These are phyloP conservation scores for Orius insidiosus DNA, from an alignment of 1,140 invertebrate genomes.

Conservation along the genomic window DNA sequence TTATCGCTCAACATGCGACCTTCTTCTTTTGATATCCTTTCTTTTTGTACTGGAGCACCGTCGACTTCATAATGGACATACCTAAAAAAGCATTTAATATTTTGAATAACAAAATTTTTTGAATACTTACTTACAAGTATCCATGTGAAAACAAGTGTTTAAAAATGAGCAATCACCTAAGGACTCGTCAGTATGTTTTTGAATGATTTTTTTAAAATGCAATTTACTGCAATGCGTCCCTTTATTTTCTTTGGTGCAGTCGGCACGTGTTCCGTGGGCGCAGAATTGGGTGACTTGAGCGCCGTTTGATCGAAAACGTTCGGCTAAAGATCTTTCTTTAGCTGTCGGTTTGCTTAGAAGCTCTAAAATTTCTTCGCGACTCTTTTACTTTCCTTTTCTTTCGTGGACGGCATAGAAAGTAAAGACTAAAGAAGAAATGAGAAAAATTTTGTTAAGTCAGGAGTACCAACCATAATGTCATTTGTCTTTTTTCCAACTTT, in stretches of 20 bases:
- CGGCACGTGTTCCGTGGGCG: slow-evolving; percentile 78
- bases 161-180: slow-evolving; percentile 94
- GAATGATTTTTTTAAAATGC: slow-evolving; percentile 95
- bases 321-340: slow-evolving; percentile 82
- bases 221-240: slow-evolving; percentile 64
- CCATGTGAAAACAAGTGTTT: slow-evolving; percentile 98
- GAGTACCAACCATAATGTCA: slow-evolving; percentile 41
- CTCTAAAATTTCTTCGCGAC: slow-evolving; percentile 88
- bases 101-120: slow-evolving; percentile 2
- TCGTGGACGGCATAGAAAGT: slow-evolving; percentile 79
- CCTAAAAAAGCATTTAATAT: slow-evolving; percentile 31
- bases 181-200: slow-evolving; percentile 88
- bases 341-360: slow-evolving; percentile 87
- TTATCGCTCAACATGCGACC: slow-evolving; percentile 27
- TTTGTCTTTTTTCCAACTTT: slow-evolving; percentile 33
- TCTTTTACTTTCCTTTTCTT: slow-evolving; percentile 89
- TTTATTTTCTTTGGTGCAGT: slow-evolving; percentile 55
- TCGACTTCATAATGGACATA: slow-evolving; percentile 92
- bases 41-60: slow-evolving; percentile 22
- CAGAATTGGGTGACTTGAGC: slow-evolving; percentile 79
- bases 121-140: slow-evolving; percentile 70
- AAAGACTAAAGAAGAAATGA: slow-evolving; percentile 43
- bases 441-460: background rate
- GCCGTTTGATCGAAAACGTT: slow-evolving; percentile 85
- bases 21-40: slow-evolving; percentile 7